These are phyloP conservation scores for Epirrita christyi DNA, from an alignment of 2,888 invertebrate species.

Conservation along the genomic window DNA sequence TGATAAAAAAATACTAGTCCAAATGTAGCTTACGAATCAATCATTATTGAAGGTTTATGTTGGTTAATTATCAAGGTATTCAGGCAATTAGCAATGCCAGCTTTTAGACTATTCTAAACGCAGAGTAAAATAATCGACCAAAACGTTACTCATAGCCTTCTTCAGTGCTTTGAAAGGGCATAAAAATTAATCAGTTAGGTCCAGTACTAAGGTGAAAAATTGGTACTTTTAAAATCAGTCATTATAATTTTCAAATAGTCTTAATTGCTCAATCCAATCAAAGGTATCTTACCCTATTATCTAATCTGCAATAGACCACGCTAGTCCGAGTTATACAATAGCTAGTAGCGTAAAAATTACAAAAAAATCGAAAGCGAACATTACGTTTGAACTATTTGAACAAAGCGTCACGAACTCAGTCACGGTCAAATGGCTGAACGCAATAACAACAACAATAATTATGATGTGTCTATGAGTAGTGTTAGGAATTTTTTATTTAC, in stretches of 20 bases:
- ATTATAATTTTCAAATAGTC: constrained; percentile 2
- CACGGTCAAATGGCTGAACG: constrained; percentile 66
- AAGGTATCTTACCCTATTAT: constrained; percentile 41
- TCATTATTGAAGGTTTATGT: too few relatives aligned
- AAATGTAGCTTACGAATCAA: too few relatives aligned
- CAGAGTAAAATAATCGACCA: too few relatives aligned
- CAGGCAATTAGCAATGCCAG: too few relatives aligned
- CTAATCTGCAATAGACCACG: constrained; percentile 42
- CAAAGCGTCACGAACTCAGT: constrained; percentile 65
- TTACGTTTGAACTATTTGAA: constrained; percentile 47
- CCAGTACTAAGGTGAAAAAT: too few relatives aligned
- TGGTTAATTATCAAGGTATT: too few relatives aligned
- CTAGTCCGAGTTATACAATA: constrained; percentile 56
- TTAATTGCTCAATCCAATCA: constrained; percentile 24
- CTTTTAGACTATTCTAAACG: too few relatives aligned
- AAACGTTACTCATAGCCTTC: too few relatives aligned
- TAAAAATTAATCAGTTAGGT: too few relatives aligned
- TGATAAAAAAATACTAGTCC: too few relatives aligned
- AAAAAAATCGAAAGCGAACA: constrained; percentile 60
- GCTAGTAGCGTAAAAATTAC: constrained; percentile 53
- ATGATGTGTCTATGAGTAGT: background rate
- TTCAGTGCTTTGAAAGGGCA: too few relatives aligned
- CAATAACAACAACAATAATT: constrained; percentile 41
- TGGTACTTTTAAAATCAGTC: too few relatives aligned
- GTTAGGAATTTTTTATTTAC: background rate